These are phyloP conservation scores for Coenonympha glycerion DNA, from an alignment of 2,888 invertebrate species.

Conservation along the genomic window DNA sequence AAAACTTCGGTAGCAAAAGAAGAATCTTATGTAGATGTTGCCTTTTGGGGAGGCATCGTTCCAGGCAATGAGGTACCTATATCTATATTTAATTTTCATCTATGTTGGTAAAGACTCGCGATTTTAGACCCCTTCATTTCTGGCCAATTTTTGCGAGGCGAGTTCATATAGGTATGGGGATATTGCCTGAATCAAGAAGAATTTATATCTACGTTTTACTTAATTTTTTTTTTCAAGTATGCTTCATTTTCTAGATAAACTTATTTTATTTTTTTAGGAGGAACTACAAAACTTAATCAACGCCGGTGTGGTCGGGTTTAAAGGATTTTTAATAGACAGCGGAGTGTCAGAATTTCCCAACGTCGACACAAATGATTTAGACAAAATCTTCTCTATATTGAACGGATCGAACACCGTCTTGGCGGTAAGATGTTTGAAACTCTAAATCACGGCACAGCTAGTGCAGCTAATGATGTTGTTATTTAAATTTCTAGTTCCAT, in stretches of 20 bases:
- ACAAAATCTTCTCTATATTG: constrained; percentile 71
- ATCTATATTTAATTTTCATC: too few relatives aligned
- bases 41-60: constrained; percentile 84
- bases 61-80: constrained; percentile 78
- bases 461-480: neutral
- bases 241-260: constrained; percentile 4
- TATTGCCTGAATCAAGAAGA: too few relatives aligned
- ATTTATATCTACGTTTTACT: too few relatives aligned
- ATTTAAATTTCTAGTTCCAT: constrained; percentile 76
- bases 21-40: constrained; percentile 80
- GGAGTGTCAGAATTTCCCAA: constrained; percentile 80
- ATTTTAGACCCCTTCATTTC: too few relatives aligned
- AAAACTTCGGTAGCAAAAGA: constrained; percentile 77
- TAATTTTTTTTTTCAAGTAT: too few relatives aligned
- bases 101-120: too few relatives aligned
- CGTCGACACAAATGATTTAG: constrained; percentile 73
- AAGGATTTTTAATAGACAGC: constrained; percentile 79
- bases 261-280: constrained; percentile 44
- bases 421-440: constrained; percentile 68
- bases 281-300: constrained; percentile 73
- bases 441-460: neutral
- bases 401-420: constrained; percentile 76
- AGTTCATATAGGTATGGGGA: neutral
- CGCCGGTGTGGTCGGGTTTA: constrained; percentile 82
- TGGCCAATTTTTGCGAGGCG: too few relatives aligned